Evolutionary conservation across 2,113 vertebrate genomes (phyloP).

Genomic region (Pycnonotus jocosus): DNA sequence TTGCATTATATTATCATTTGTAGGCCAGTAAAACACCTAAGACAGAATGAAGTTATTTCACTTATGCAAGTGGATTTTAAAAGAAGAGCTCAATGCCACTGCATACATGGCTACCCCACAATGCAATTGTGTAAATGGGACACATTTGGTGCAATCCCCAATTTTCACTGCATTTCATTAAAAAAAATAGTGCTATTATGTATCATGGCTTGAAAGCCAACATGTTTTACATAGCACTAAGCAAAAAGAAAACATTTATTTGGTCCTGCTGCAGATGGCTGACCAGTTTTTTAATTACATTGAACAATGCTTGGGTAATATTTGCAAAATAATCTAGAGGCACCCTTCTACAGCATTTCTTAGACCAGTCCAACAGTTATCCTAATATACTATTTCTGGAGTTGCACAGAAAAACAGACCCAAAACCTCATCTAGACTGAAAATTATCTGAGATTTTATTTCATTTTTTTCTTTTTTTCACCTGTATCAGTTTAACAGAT

Average conservation of each 20-base stretch:
- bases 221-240: not conserved
- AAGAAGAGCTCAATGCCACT: not conserved
- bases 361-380: not conserved
- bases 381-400: not conserved
- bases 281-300: not conserved
- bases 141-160: too few relatives aligned
- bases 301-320: not conserved
- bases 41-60: not conserved
- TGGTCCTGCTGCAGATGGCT: not conserved
- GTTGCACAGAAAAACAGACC: not conserved
- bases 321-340: not conserved
- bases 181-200: not conserved
- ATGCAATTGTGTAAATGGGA: fast-evolving
- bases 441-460: not conserved
- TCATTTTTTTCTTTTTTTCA: fast-evolving
- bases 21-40: not conserved
- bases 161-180: not conserved
- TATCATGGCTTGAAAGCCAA: not conserved
- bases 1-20: not conserved
- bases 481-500: not conserved
- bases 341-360: not conserved
- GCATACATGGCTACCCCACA: not conserved
- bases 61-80: not conserved
- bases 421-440: not conserved
- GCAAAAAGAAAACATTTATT: not conserved